A percentile compares a stretch with the other conserved stretches of the same genome.
phyloP scores from a whole-genome alignment of 2,113 vertebrate species.

The Callorhinus ursinus region DNA sequence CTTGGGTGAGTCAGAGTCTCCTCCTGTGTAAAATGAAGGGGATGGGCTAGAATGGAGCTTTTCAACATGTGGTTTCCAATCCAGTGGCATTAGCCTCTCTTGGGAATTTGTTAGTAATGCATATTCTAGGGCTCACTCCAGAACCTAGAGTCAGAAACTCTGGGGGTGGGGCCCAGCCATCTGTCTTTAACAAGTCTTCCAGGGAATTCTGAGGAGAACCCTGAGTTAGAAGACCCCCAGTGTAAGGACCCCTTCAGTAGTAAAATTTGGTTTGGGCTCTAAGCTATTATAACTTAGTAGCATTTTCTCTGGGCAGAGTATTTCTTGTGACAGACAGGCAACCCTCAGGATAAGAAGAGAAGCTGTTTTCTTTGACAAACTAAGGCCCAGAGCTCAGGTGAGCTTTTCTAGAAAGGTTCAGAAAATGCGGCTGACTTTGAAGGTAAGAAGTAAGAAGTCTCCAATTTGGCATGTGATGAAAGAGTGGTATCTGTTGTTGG shows the following conservation, averaged over 20 bases:
- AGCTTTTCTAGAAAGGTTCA: conserved; percentile 36
- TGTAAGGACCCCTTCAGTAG: not conserved
- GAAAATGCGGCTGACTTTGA: not conserved
- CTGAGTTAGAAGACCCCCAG: not conserved
- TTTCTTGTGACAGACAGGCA: not conserved
- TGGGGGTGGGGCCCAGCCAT: not conserved
- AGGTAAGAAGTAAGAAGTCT: not conserved
- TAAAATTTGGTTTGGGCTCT: not conserved
- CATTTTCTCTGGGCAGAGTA: not conserved
- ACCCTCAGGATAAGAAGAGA: not conserved
- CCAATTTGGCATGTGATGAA: not conserved
- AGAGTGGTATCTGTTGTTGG: not conserved
- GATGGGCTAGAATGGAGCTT: not conserved
- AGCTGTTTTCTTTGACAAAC: not conserved
- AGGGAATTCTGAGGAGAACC: not conserved
- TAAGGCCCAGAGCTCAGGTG: not conserved
- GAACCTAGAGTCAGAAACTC: not conserved
- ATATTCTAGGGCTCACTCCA: not conserved
- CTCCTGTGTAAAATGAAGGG: not conserved
- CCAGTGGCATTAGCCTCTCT: not conserved
- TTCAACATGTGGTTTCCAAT: not conserved
- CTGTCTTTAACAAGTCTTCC: not conserved
- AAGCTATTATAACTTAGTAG: not conserved
- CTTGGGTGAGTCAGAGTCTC: not conserved
- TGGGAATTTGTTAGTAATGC: not conserved